Evolutionary conservation across 2,888 invertebrate genomes (phyloP).

Genomic region (Brenthis hecate): DNA sequence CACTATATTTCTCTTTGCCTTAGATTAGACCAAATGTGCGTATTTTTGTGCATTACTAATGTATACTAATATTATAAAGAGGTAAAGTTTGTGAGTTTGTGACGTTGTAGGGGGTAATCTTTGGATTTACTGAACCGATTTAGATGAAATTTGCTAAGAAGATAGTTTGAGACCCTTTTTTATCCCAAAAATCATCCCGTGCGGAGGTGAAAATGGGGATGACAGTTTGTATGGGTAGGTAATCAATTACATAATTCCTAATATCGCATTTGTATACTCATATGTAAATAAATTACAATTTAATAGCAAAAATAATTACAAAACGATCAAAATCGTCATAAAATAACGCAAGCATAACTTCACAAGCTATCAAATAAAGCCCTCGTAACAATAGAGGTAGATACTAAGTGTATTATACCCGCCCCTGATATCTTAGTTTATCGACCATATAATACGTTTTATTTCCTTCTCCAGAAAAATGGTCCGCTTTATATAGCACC

Average conservation of each 20-base stretch:
- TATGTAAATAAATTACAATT: background rate
- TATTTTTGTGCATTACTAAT: background rate
- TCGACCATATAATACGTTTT: conserved; percentile 22
- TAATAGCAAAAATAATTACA: conserved; percentile 1
- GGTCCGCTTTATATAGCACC: conserved; percentile 2
- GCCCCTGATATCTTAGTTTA: conserved; percentile 20
- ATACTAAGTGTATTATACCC: conserved; percentile 11
- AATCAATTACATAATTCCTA: background rate
- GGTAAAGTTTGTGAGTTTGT: no score
- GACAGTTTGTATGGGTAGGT: no score
- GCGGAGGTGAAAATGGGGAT: no score
- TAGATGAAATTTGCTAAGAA: no score
- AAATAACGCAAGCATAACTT: conserved; percentile 21
- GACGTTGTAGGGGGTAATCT: no score
- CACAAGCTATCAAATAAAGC: conserved; percentile 11
- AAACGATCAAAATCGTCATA: conserved; percentile 3
- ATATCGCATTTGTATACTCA: no score
- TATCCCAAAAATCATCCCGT: no score
- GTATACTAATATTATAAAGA: no score
- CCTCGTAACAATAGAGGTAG: conserved; percentile 6
- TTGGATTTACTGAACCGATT: no score
- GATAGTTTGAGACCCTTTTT: no score
- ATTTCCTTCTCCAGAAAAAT: conserved; percentile 12
- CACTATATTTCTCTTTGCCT: no score
- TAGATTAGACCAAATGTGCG: no score